phyloP scores from a whole-genome alignment of 1,140 invertebrate genomes.

The Ceratosolen solmsi region DNA sequence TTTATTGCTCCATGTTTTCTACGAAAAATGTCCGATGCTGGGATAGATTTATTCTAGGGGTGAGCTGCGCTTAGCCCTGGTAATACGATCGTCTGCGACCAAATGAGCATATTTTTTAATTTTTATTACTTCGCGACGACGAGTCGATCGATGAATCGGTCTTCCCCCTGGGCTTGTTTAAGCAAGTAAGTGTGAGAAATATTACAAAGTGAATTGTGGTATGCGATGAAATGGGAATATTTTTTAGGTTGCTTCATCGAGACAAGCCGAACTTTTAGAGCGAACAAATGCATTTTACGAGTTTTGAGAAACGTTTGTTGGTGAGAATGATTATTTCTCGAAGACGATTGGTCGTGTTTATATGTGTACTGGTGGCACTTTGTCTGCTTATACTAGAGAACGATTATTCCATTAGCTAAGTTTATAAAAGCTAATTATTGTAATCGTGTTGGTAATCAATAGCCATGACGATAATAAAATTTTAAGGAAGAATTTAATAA shows the following conservation, averaged over 20 bases:
- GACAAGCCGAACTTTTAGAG: background rate
- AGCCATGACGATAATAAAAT: too few relatives aligned
- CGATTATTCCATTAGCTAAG: too few relatives aligned
- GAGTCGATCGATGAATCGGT: background rate
- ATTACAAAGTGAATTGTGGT: background rate
- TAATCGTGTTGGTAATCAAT: too few relatives aligned
- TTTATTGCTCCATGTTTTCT: background rate
- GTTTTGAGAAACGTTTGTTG: background rate
- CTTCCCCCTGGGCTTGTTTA: background rate
- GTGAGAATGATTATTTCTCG: too few relatives aligned
- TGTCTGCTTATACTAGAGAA: too few relatives aligned
- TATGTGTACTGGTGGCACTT: too few relatives aligned
- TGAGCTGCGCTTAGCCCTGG: background rate
- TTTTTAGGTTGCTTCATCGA: too few relatives aligned
- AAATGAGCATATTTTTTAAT: too few relatives aligned
- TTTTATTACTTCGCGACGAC: background rate
- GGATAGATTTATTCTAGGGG: background rate
- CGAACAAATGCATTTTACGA: background rate
- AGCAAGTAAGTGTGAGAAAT: background rate
- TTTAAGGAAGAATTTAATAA: too few relatives aligned
- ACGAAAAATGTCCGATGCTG: background rate
- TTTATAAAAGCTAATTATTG: too few relatives aligned
- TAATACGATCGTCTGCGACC: background rate
- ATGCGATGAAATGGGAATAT: too few relatives aligned
- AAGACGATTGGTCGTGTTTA: too few relatives aligned